These are phyloP conservation scores for Pangasius larnaudii DNA, from an alignment of 2,797 vertebrate genomes.

Conservation along the genomic window DNA sequence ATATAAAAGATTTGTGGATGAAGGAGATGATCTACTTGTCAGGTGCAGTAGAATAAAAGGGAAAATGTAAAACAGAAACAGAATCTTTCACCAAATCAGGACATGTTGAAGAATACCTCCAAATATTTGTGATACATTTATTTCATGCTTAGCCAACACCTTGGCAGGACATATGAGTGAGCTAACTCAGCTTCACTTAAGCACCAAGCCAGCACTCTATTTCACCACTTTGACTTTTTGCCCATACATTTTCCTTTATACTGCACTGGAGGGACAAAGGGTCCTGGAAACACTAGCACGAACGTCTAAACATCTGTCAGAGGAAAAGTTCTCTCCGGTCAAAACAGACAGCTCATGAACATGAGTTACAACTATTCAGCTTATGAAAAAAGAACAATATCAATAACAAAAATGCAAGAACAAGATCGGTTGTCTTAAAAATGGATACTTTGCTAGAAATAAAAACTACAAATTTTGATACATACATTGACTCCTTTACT, in stretches of 20 bases:
- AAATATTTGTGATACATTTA: slow-evolving; percentile 36
- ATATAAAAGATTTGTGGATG: slow-evolving; percentile 3
- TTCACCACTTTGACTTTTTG: slow-evolving; percentile 54
- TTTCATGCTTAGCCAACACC: slow-evolving; percentile 25
- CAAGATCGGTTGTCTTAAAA: slow-evolving; percentile 29
- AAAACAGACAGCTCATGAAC: slow-evolving; percentile 57
- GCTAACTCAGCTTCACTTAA: slow-evolving; percentile 28
- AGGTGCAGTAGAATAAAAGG: slow-evolving; percentile 10
- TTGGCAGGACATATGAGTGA: slow-evolving; percentile 19
- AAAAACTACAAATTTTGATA: neutral
- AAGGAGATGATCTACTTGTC: slow-evolving; percentile 26
- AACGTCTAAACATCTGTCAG: slow-evolving; percentile 59
- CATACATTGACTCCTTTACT: neutral
- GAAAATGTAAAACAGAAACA: slow-evolving; percentile 25
- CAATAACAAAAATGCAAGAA: slow-evolving; percentile 41
- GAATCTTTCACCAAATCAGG: slow-evolving; percentile 26
- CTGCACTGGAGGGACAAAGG: slow-evolving; percentile 57
- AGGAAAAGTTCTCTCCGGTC: slow-evolving; percentile 65
- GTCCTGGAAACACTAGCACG: slow-evolving; percentile 60
- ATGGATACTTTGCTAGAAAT: neutral
- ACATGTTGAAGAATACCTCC: slow-evolving; percentile 25
- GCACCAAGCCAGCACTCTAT: slow-evolving; percentile 61
- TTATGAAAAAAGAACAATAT: slow-evolving; percentile 39
- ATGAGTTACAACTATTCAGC: slow-evolving; percentile 42
- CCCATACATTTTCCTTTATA: slow-evolving; percentile 57